phyloP scores from a whole-genome alignment of 2,797 vertebrate species.

The Cercopithecus hamlyni region DNA sequence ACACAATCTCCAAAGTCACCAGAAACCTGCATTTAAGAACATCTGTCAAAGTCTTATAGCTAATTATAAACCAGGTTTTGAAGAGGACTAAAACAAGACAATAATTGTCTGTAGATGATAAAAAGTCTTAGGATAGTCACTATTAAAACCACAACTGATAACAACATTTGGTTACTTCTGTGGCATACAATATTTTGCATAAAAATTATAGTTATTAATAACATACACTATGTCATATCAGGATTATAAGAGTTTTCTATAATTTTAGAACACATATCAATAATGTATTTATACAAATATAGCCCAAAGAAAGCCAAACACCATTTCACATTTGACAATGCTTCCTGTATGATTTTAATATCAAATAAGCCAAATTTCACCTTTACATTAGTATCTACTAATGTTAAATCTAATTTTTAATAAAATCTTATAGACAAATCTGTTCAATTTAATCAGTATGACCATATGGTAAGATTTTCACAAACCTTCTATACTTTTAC shows the following conservation, averaged over 20 bases:
- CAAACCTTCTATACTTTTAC: neutral
- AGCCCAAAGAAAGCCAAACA: neutral
- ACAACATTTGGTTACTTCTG: neutral
- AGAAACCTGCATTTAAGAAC: neutral
- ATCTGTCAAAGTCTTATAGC: neutral
- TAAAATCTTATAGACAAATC: neutral
- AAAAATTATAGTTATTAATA: neutral
- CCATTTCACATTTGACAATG: neutral
- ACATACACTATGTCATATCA: neutral
- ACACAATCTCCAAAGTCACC: neutral
- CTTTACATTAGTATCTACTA: neutral
- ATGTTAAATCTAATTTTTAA: neutral
- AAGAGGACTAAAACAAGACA: neutral
- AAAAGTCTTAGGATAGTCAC: neutral
- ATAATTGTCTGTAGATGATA: neutral
- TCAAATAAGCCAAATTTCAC: neutral
- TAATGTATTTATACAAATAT: neutral
- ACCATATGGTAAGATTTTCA: neutral
- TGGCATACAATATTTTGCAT: neutral
- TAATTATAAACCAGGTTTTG: neutral
- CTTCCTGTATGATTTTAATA: neutral
- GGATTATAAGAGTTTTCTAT: neutral
- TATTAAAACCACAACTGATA: neutral
- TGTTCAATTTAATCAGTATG: neutral
- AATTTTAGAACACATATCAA: neutral